Conservation (phyloP, 2,113 vertebrate species). For the Agapornis roseicollis region DNA sequence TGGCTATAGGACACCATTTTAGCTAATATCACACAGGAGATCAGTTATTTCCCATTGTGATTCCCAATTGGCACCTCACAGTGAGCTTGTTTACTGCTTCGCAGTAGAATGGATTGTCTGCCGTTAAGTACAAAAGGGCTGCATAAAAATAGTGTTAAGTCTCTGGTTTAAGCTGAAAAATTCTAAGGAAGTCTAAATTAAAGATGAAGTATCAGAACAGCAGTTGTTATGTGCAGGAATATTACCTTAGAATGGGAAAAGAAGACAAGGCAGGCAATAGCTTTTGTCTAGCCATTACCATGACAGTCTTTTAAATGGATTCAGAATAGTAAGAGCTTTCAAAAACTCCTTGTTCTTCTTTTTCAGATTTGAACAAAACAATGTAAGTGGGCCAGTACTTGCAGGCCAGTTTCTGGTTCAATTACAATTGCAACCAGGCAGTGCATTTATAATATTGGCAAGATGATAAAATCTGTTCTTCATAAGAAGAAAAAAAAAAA, state of each 20-base stretch:
- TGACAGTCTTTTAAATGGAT: background rate
- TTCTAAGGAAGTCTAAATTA: conserved; percentile 42
- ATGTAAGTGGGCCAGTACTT: background rate
- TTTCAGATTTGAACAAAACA: background rate
- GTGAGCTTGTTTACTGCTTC: conserved; percentile 60
- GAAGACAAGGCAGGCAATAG: background rate
- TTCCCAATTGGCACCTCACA: conserved; percentile 38
- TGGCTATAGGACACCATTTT: conserved; percentile 61
- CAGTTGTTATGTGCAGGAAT: background rate
- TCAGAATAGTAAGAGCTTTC: conserved; percentile 1
- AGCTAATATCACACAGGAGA: conserved; percentile 60
- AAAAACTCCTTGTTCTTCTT: background rate
- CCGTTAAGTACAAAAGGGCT: background rate
- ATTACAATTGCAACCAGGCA: background rate
- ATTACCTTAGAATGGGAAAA: background rate
- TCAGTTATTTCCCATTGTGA: conserved; percentile 63
- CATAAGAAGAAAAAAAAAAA: background rate
- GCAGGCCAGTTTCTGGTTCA: background rate
- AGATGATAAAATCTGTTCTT: background rate
- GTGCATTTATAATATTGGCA: background rate
- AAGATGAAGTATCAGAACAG: conserved; percentile 5
- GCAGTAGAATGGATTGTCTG: conserved; percentile 4
- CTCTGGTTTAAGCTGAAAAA: conserved; percentile 35
- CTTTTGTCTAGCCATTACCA: background rate
- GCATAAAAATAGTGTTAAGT: conserved; percentile 35